These are phyloP conservation scores for Streptopelia turtur DNA, from an alignment of 2,797 vertebrate species.

Conservation along the genomic window DNA sequence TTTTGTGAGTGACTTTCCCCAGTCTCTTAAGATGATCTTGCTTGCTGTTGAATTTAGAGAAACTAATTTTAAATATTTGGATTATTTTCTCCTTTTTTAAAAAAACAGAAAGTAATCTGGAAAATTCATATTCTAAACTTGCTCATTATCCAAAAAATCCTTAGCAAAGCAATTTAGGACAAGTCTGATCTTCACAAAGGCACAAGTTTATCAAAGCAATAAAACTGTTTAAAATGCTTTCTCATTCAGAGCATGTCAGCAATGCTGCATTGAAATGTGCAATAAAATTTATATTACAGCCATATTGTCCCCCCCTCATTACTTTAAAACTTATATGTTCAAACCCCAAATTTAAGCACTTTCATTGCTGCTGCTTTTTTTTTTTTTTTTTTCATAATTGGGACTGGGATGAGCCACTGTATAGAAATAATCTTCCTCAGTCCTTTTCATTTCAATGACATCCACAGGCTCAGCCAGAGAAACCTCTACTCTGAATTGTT, in stretches of 20 bases:
- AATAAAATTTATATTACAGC: conserved; percentile 47
- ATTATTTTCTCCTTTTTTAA: not conserved
- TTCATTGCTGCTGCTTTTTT: not conserved
- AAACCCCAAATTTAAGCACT: conserved; percentile 3
- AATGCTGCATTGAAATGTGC: conserved; percentile 1
- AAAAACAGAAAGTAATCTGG: not conserved
- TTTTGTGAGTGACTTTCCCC: accelerated
- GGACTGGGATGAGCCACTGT: not conserved
- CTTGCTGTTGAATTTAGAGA: not conserved
- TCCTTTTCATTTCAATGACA: not conserved
- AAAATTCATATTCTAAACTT: not conserved
- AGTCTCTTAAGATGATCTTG: not conserved
- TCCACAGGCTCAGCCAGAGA: not conserved
- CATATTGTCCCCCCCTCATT: not conserved
- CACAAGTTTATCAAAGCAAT: conserved; percentile 38
- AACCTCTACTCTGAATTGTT: not conserved
- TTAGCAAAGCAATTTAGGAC: not conserved
- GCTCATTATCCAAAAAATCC: not conserved
- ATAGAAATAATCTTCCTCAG: not conserved
- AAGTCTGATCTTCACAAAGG: not conserved
- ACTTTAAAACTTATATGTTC: not conserved
- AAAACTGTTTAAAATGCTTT: conserved; percentile 19
- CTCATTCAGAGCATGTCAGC: not conserved
- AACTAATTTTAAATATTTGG: not conserved
- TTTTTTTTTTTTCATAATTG: not conserved